Base-by-base conservation (phyloP, 2,797 vertebrate genomes). In the Melanogrammus aeglefinus region DNA sequence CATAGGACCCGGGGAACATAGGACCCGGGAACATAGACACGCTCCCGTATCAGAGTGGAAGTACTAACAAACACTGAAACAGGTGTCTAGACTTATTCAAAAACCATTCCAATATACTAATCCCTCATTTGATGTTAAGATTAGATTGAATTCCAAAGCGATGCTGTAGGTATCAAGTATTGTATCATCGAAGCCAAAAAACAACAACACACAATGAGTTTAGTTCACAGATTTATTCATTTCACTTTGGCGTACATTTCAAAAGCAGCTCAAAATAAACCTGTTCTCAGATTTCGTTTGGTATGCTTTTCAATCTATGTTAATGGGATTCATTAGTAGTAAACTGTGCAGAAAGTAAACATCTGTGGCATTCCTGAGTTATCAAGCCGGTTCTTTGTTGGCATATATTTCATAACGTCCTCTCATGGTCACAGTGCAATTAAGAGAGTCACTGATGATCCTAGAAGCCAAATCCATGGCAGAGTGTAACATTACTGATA, bases 201-300 rank as follows among this genome's bases (percentile, higher is more conserved):
- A 83, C 10, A 85, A 38, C 69, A 57, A 71, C 36, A 86, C n/a
- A 78, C 75, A 75, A 24, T 74, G 14, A 69, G 75, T 84, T 76
- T 76, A 76, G 76, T 83, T 76, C 82, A 91, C 90, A 90, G 90
- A 91, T 93, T 91, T 91, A 91, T 93, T 87, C 24, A 80, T 89
- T 91, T 35, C 82, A 35, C 77, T 85, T 82, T 69, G 76, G 87
- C 85, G 84, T 76, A 83, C 81, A 75, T 77, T 82, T 77, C 2
- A 74, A 63, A 82, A 72, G 86, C 83, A 80, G 86, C 82, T 75
- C 66, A 85, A 86, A 91, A 86, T 81, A 89, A 90, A 91, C 88
- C 89, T 90, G 90, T 86, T 89, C 83, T 81, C 81, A 79, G 75
- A 24, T 69, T 27, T 69, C 16, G 9, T 69, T 69, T 27, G 63